phyloP scores from a whole-genome alignment of 2,888 invertebrate genomes.

The Pristionchus fissidentatus region DNA sequence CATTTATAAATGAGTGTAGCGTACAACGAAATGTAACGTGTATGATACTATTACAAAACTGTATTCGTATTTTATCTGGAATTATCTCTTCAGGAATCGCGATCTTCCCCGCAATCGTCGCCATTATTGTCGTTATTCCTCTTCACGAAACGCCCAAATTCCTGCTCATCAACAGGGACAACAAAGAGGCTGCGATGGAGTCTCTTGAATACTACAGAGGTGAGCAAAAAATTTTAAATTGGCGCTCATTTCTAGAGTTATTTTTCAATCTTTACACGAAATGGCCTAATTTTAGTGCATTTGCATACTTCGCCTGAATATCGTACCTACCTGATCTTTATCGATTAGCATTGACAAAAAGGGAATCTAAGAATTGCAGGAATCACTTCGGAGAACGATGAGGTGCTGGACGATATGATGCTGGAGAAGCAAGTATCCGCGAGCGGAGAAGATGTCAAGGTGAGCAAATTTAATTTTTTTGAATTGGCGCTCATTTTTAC shows the following conservation, averaged over 20 bases:
- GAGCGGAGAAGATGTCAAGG: conserved; percentile 28
- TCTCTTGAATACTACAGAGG: conserved; percentile 61
- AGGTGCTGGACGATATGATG: conserved; percentile 58
- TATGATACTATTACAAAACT: no score
- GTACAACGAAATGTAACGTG: no score
- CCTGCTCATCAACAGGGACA: conserved; percentile 58
- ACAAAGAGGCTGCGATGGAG: conserved; percentile 53
- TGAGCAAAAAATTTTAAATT: conserved; percentile 12
- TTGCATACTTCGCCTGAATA: no score
- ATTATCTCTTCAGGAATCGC: conserved; percentile 54
- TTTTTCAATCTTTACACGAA: no score
- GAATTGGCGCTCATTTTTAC: no score
- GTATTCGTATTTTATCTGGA: no score
- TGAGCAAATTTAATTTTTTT: neutral
- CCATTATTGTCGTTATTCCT: conserved; percentile 62
- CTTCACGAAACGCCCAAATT: conserved; percentile 65
- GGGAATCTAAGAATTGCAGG: no score
- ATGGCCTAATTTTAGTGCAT: neutral
- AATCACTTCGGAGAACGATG: conserved; percentile 48
- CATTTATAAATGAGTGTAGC: no score
- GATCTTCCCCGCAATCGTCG: conserved; percentile 58
- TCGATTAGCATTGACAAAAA: no score
- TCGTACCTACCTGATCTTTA: no score
- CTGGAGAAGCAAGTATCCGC: conserved; percentile 54
- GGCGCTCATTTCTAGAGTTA: no score